These are phyloP conservation scores for Loripinus fragilis DNA, from an alignment of 2,888 invertebrate genomes.

Conservation along the genomic window DNA sequence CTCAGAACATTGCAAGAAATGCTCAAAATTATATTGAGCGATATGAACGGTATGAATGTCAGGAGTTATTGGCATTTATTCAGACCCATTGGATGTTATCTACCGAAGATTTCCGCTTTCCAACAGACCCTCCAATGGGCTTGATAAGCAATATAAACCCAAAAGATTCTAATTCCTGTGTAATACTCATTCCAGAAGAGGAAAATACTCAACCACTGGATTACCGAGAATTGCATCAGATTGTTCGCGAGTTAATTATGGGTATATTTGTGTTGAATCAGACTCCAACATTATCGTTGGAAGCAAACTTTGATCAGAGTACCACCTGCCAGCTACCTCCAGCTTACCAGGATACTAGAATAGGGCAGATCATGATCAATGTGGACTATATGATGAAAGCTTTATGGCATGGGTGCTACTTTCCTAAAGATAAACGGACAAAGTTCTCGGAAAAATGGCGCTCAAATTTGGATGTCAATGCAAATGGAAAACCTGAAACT, in stretches of 20 bases:
- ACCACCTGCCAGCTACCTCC: constrained; percentile 82
- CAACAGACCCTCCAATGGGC: constrained; percentile 81
- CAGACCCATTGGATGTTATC: constrained; percentile 82
- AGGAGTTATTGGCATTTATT: constrained; percentile 79
- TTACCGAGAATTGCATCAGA: constrained; percentile 82
- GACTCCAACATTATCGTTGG: constrained; percentile 80
- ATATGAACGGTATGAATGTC: constrained; percentile 81
- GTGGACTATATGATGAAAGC: constrained; percentile 83
- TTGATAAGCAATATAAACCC: constrained; percentile 75
- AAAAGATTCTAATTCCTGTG: constrained; percentile 67
- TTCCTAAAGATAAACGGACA: constrained; percentile 82
- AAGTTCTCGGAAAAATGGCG: constrained; percentile 83
- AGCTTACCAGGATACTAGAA: constrained; percentile 80
- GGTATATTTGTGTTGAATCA: constrained; percentile 83
- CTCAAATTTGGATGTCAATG: constrained; percentile 79
- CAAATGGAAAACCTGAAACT: constrained; percentile 79
- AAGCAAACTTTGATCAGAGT: constrained; percentile 82
- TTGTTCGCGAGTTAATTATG: constrained; percentile 81
- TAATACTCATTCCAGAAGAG: constrained; percentile 75
- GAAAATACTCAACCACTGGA: constrained; percentile 69
- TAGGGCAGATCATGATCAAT: constrained; percentile 82
- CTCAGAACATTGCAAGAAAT: constrained; percentile 55
- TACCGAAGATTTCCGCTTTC: constrained; percentile 79
- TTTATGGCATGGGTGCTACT: constrained; percentile 83
- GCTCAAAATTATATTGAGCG: constrained; percentile 77